These are phyloP conservation scores for Cebus imitator DNA, from an alignment of 2,113 vertebrate species.

Conservation along the genomic window DNA sequence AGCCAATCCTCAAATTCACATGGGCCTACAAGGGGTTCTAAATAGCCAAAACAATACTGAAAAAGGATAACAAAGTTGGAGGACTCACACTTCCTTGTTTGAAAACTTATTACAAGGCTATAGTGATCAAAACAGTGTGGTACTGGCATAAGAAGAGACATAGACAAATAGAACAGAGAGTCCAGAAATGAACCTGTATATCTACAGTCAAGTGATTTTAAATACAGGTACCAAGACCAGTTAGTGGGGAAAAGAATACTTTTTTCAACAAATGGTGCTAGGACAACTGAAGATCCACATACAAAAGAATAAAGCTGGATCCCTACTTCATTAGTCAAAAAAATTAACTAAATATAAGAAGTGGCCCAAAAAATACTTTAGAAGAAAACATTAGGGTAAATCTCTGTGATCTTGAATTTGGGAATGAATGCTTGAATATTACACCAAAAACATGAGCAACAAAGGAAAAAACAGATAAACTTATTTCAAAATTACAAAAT, in stretches of 20 bases:
- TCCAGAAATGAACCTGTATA: neutral
- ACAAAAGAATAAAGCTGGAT: neutral
- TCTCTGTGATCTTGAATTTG: neutral
- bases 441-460: neutral
- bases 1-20: neutral
- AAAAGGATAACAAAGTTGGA: neutral
- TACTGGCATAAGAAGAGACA: neutral
- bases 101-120: constrained; percentile 13
- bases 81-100: neutral
- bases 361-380: neutral
- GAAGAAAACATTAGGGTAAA: neutral
- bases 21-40: neutral
- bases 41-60: neutral
- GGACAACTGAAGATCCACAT: neutral
- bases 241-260: neutral
- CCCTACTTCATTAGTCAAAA: neutral
- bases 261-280: neutral
- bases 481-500: constrained; percentile 1
- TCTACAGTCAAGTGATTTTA: neutral
- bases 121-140: neutral
- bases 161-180: neutral
- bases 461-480: neutral
- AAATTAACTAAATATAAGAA: neutral
- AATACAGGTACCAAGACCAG: neutral
- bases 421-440: neutral